Evolutionary conservation across 2,113 vertebrate species (phyloP).

Genomic region (Tiliqua scincoides): DNA sequence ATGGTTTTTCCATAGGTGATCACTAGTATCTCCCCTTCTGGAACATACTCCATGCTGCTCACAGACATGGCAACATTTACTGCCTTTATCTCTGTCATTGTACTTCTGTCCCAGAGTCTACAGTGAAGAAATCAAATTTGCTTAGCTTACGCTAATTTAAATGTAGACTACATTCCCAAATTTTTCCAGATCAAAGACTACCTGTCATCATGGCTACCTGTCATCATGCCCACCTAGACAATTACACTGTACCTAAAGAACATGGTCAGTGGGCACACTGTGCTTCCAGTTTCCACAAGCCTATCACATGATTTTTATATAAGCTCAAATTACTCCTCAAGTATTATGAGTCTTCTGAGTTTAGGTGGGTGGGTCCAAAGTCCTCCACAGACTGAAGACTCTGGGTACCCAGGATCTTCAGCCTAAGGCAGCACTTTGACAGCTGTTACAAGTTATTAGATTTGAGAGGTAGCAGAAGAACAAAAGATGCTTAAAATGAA

Average conservation of each 20-base stretch:
- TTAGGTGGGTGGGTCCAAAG: background rate
- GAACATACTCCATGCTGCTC: slow-evolving; percentile 96
- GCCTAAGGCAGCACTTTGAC: background rate
- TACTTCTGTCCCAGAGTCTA: slow-evolving; percentile 94
- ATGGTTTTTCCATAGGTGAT: slow-evolving; percentile 95
- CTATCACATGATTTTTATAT: background rate
- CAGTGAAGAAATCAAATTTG: background rate
- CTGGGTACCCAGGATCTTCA: background rate
- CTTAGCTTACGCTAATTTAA: background rate
- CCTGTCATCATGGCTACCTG: too few relatives aligned
- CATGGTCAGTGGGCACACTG: background rate
- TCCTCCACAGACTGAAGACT: background rate
- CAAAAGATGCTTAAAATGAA: background rate
- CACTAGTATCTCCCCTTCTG: slow-evolving; percentile 91
- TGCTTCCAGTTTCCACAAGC: background rate
- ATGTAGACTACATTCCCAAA: background rate
- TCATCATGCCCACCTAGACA: background rate
- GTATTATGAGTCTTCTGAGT: background rate
- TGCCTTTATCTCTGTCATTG: slow-evolving; percentile 88
- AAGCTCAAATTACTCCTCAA: background rate
- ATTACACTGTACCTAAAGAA: background rate
- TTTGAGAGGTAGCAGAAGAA: background rate
- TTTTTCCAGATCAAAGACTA: background rate
- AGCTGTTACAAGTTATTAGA: background rate
- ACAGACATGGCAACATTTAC: slow-evolving; percentile 89